A percentile compares a stretch with the other conserved stretches of the same genome.
Evolutionary conservation across 2,888 invertebrate genomes (phyloP).

Genomic region (Harpalus rubripes): DNA sequence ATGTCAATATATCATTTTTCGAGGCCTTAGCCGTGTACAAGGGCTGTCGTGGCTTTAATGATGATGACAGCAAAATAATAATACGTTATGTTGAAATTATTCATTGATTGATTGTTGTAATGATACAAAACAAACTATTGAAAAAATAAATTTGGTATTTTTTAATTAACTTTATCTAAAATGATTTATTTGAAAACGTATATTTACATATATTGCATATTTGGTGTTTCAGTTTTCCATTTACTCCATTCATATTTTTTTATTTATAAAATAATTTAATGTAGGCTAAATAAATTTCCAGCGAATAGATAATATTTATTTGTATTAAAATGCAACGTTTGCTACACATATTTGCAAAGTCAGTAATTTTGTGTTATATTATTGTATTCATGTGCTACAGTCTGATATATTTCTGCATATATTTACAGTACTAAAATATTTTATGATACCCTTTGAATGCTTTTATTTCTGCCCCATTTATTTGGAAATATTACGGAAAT

Average conservation of each 20-base stretch:
- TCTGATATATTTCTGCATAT: slow-evolving; percentile 22
- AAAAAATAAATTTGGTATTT: neutral
- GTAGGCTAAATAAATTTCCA: slow-evolving; percentile 17
- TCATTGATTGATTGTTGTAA: neutral
- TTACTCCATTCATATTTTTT: neutral
- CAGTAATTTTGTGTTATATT: slow-evolving; percentile 6
- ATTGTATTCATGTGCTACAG: slow-evolving; percentile 39
- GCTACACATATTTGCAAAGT: slow-evolving; percentile 23
- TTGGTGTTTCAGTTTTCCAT: neutral
- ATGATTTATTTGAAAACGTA: neutral
- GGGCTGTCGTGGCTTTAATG: too few relatives aligned
- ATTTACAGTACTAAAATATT: slow-evolving; percentile 57
- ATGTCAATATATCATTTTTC: too few relatives aligned
- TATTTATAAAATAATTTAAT: slow-evolving; percentile 6
- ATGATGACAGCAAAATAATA: too few relatives aligned
- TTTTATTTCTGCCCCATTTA: slow-evolving; percentile 59
- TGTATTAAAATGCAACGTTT: slow-evolving; percentile 19
- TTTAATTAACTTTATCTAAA: neutral
- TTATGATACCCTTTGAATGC: slow-evolving; percentile 56
- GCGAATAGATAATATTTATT: slow-evolving; percentile 36
- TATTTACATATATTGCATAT: neutral
- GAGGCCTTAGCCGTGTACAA: too few relatives aligned
- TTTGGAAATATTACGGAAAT: slow-evolving; percentile 42
- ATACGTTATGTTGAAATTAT: too few relatives aligned
- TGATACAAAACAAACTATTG: neutral